These are phyloP conservation scores for Smithornis capensis DNA, from an alignment of 2,113 vertebrate genomes.

Conservation along the genomic window DNA sequence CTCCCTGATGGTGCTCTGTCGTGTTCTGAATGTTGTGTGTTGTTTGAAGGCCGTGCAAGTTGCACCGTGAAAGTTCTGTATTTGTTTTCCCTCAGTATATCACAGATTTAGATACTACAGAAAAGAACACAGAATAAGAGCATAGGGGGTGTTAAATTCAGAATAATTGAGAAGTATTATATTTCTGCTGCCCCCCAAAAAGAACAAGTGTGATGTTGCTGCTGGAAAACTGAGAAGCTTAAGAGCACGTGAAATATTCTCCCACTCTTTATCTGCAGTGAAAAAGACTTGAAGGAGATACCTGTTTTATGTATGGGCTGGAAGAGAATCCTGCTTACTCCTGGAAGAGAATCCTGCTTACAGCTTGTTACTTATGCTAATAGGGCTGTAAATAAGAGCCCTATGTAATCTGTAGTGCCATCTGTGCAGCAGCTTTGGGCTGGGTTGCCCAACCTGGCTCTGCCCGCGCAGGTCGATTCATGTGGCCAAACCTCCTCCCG, in stretches of 20 bases:
- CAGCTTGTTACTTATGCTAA: slow-evolving; percentile 14
- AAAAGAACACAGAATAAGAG: background rate
- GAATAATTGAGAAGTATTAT: background rate
- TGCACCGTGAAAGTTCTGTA: rapidly evolving
- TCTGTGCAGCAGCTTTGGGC: background rate
- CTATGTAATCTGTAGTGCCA: background rate
- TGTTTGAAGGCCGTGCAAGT: background rate
- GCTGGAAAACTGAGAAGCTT: background rate
- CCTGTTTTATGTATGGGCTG: background rate
- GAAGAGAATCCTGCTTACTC: background rate
- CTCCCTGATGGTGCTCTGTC: background rate
- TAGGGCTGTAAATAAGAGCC: background rate
- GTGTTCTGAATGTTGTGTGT: background rate
- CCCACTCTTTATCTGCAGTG: background rate
- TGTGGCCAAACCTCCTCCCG: background rate
- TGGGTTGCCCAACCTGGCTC: slow-evolving; percentile 7
- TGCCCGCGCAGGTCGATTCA: background rate
- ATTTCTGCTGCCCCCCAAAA: background rate
- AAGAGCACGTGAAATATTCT: background rate
- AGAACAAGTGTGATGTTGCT: background rate
- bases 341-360: slow-evolving; percentile 4
- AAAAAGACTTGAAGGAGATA: background rate
- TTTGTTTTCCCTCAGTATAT: background rate
- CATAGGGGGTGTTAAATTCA: background rate
- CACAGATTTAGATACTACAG: background rate